These are phyloP conservation scores for Anagrus nilaparvatae DNA, from an alignment of 1,140 invertebrate genomes.

Conservation along the genomic window DNA sequence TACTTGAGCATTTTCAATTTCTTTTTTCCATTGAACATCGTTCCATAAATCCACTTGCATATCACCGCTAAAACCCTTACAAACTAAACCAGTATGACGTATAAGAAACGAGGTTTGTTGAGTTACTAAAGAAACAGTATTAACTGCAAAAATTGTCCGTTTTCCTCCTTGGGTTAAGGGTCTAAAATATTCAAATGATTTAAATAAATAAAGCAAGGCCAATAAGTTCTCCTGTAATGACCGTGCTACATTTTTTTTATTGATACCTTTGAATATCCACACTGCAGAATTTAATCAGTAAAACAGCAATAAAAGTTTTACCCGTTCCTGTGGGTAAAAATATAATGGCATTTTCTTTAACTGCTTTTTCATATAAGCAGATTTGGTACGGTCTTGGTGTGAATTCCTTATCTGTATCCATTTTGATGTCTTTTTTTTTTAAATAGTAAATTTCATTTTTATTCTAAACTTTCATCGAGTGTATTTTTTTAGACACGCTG, in stretches of 20 bases:
- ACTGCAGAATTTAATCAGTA: constrained; percentile 63
- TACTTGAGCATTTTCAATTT: constrained; percentile 42
- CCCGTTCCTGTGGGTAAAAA: constrained; percentile 84
- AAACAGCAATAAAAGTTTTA: constrained; percentile 85
- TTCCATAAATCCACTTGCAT: constrained; percentile 60
- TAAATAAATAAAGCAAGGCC: background rate
- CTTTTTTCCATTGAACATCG: constrained; percentile 49
- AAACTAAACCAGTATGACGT: constrained; percentile 47
- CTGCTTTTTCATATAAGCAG: constrained; percentile 63
- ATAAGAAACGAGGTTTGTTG: constrained; percentile 66
- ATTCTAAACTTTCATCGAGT: too few relatives aligned
- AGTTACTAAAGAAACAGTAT: constrained; percentile 66
- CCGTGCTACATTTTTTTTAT: too few relatives aligned
- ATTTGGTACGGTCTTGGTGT: constrained; percentile 54
- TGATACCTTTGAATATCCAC: constrained; percentile 41
- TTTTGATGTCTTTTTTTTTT: constrained; percentile 16
- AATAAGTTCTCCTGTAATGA: too few relatives aligned
- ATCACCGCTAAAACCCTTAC: constrained; percentile 45
- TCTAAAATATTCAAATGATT: constrained; percentile 37
- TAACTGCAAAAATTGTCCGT: constrained; percentile 63
- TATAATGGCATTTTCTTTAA: constrained; percentile 72
- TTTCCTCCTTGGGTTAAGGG: constrained; percentile 55
- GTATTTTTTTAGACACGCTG: too few relatives aligned
- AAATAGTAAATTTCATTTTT: too few relatives aligned
- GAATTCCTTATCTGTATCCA: constrained; percentile 24